Percentiles rank a stretch among this genome's conserved stretches.
These are phyloP conservation scores for Megathymus violae DNA, from an alignment of 1,140 invertebrate species.

Conservation along the genomic window DNA sequence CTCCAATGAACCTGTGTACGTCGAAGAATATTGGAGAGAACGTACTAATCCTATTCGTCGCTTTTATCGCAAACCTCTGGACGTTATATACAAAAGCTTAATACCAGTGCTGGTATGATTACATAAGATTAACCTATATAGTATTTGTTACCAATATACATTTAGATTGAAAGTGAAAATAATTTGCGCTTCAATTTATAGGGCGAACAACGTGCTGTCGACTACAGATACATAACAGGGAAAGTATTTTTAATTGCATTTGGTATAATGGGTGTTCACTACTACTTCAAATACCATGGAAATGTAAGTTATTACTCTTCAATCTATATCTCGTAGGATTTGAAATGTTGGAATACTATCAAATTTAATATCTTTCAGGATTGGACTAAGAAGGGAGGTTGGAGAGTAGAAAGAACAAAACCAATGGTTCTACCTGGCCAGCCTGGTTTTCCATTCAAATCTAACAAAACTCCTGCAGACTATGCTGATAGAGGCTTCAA, in stretches of 20 bases:
- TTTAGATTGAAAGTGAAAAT: background rate
- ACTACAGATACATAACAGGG: conserved; percentile 86
- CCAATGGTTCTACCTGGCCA: conserved; percentile 86
- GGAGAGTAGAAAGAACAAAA: conserved; percentile 84
- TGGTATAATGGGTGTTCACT: conserved; percentile 83
- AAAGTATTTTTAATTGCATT: conserved; percentile 84
- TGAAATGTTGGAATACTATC: no score
- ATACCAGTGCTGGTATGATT: conserved; percentile 84
- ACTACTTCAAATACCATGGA: conserved; percentile 92
- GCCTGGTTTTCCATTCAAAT: conserved; percentile 85
- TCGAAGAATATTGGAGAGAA: conserved; percentile 87
- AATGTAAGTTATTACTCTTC: conserved; percentile 84
- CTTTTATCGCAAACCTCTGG: conserved; percentile 88
- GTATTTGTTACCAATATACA: conserved; percentile 4
- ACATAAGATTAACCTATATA: conserved; percentile 61
- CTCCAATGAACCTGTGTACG: conserved; percentile 88
- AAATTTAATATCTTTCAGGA: conserved; percentile 85
- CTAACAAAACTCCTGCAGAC: conserved; percentile 84
- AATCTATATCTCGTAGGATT: background rate
- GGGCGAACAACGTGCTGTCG: conserved; percentile 83
- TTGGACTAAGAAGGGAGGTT: conserved; percentile 89
- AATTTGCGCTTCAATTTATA: conserved; percentile 50
- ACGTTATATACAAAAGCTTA: conserved; percentile 85
- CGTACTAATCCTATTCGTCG: conserved; percentile 91
- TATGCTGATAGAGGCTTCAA: conserved; percentile 89